Conservation (phyloP, 2,888 invertebrate species). For the Cheilosia vernalis region DNA sequence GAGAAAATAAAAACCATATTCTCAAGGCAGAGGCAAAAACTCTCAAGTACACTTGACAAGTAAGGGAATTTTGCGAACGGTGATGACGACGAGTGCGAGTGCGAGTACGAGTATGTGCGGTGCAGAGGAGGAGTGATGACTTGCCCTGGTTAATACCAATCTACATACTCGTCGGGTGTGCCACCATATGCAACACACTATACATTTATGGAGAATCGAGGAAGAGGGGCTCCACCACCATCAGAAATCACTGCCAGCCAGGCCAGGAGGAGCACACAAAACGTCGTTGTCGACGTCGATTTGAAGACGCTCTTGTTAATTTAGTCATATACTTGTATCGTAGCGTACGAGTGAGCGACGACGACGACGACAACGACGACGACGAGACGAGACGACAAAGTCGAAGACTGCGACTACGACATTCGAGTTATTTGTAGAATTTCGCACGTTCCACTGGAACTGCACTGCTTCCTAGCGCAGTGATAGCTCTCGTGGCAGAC, state of each 20-base stretch:
- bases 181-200: conserved; percentile 33
- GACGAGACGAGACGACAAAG: conserved; percentile 10
- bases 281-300: conserved; percentile 62
- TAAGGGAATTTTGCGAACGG: conserved; percentile 70
- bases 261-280: conserved; percentile 18
- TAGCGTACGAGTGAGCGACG: too few species aligned
- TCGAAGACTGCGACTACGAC: conserved; percentile 39
- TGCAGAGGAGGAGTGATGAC: conserved; percentile 14
- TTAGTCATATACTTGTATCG: conserved; percentile 55
- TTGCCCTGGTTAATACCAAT: conserved; percentile 62
- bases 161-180: conserved; percentile 11
- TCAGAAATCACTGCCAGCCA: not conserved
- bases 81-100: conserved; percentile 5
- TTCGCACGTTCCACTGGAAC: conserved; percentile 64
- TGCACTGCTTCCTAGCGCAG: conserved; percentile 39
- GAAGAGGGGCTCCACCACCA: conserved; percentile 5
- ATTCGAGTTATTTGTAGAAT: conserved; percentile 70
- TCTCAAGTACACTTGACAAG: conserved; percentile 68
- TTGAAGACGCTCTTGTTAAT: conserved; percentile 73
- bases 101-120: conserved; percentile 10
- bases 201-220: conserved; percentile 26
- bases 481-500: conserved; percentile 31
- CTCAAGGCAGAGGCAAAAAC: conserved; percentile 47
- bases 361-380: not conserved
- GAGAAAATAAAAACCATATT: conserved; percentile 43